Base-by-base conservation (phyloP, 1,140 invertebrate genomes). In the Solenopsis invicta region DNA sequence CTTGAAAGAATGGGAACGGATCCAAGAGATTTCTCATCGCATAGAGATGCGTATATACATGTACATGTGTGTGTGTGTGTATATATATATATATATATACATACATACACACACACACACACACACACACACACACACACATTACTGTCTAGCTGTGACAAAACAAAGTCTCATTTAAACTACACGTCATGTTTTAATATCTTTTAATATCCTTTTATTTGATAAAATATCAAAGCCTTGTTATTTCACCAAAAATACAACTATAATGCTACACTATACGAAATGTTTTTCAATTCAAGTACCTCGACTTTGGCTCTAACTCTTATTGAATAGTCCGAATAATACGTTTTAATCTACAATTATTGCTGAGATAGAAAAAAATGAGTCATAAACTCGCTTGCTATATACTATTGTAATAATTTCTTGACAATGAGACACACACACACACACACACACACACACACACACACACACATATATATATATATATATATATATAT, bases 1-100 rank as follows among this genome's bases (percentile, higher is more conserved):
- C 76, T 48, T 82, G 48, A 56, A 64, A 21, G 62, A 41, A 64
- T 78, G 56, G 69, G 50, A 24, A 50, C 50, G 52, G 66, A 41
- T 80, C 89, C 69, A 69, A 24, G 80, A 80, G 72, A 75, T 85
- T 89, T 59, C 54, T 74, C 66, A 12, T 52, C 54, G 18, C n/a
- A n/a, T 48, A 52, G 52, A 34, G 24, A 67, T 52, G 2, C n/a
- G 66, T 12, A 4, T 59, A 71, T 56, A 41, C 18, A 41, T 41
- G 37, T n/a, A n/a, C n/a, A n/a, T n/a, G n/a, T n/a, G n/a, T n/a
- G n/a, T n/a, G n/a, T n/a, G n/a, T n/a, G n/a, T n/a, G n/a, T n/a
- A n/a, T n/a, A n/a, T n/a, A n/a, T n/a, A n/a, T n/a, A n/a, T n/a
- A n/a, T n/a, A n/a, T n/a, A n/a, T n/a, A n/a, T n/a, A n/a, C n/a